Conservation (phyloP, 2,888 invertebrate species). For the Mongoloraphidia duomilia region DNA sequence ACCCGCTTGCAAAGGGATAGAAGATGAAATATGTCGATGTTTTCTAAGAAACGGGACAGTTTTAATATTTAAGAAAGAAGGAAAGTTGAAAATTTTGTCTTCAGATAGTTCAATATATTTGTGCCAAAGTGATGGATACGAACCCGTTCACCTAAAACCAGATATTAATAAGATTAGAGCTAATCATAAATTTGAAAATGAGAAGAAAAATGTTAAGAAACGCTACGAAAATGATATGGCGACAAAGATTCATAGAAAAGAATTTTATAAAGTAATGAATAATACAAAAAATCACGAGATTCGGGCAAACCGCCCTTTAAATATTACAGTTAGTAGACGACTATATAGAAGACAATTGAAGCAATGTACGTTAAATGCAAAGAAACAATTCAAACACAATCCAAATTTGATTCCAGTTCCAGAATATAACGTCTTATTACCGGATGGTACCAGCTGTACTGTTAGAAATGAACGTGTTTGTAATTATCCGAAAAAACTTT, state of each 20-base stretch:
- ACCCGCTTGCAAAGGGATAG: constrained; percentile 8
- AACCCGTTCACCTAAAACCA: not conserved
- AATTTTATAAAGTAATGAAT: not conserved
- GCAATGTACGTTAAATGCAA: not conserved
- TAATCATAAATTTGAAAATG: not conserved
- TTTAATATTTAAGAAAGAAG: constrained; percentile 21
- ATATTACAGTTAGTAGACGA: not conserved
- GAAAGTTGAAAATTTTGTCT: constrained; percentile 17
- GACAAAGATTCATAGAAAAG: not conserved
- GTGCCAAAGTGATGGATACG: not conserved
- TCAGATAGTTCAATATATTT: not conserved
- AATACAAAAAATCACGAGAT: not conserved
- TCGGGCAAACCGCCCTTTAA: not conserved
- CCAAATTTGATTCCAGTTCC: constrained; percentile 2
- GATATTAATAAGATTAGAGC: not conserved
- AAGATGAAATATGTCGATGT: constrained; percentile 19
- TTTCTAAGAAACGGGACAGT: constrained; percentile 24
- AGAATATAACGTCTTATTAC: not conserved
- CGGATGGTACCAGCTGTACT: not conserved
- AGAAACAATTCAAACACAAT: not conserved
- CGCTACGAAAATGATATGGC: not conserved
- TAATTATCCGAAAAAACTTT: not conserved
- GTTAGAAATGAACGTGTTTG: not conserved
- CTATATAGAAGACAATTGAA: not conserved
- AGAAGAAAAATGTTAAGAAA: not conserved